Conservation (phyloP, 2,113 vertebrate species). For the Panthera leo region DNA sequence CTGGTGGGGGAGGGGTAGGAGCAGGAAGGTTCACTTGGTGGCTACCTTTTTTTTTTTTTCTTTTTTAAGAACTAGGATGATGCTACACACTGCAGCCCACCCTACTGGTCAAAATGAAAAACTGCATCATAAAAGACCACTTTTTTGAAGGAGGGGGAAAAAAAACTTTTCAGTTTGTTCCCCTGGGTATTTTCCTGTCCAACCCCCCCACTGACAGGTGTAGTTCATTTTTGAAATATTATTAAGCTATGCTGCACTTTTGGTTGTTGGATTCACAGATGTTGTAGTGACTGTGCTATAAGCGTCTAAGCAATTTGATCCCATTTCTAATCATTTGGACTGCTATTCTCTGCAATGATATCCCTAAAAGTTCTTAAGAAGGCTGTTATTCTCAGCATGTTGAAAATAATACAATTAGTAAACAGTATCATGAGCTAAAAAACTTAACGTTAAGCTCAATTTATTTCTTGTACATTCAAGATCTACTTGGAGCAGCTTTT, state of each 20-base stretch:
- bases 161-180: slow-evolving; percentile 42
- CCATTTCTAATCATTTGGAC: neutral
- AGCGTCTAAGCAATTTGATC: neutral
- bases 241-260: slow-evolving; percentile 46
- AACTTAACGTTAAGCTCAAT: neutral
- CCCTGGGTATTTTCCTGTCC: slow-evolving; percentile 1
- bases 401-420: neutral
- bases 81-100: slow-evolving; percentile 85
- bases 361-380: slow-evolving; percentile 12
- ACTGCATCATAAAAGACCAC: slow-evolving; percentile 62
- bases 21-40: neutral
- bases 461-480: slow-evolving; percentile 21
- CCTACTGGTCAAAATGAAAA: slow-evolving; percentile 82
- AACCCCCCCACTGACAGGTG: neutral
- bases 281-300: neutral
- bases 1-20: neutral
- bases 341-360: neutral
- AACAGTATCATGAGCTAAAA: neutral
- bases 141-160: neutral
- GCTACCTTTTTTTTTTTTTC: neutral
- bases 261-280: slow-evolving; percentile 39
- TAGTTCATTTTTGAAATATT: slow-evolving; percentile 54
- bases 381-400: slow-evolving; percentile 45
- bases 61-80: slow-evolving; percentile 39
- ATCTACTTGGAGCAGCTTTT: neutral